Evolutionary conservation across 2,888 invertebrate species (phyloP).

Genomic region (Phrixothrix hirtus): DNA sequence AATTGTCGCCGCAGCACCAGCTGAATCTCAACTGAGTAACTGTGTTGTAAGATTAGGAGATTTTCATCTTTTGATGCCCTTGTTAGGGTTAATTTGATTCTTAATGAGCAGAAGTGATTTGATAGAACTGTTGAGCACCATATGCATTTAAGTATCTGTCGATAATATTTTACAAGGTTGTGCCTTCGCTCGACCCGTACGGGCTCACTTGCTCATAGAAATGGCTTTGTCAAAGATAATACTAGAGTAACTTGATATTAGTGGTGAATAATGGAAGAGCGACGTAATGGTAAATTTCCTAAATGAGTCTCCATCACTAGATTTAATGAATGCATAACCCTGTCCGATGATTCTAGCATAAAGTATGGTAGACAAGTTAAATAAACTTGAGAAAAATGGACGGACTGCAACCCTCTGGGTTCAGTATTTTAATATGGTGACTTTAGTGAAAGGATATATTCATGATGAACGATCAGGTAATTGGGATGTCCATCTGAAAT

Average conservation of each 20-base stretch:
- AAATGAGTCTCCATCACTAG: too few species aligned
- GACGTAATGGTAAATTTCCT: too few species aligned
- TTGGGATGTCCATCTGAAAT: too few species aligned
- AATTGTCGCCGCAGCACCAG: constrained; percentile 33
- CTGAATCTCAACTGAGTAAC: constrained; percentile 21
- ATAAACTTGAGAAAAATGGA: not conserved
- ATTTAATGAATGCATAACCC: too few species aligned
- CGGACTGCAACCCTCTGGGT: not conserved
- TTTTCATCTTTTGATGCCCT: constrained; percentile 45
- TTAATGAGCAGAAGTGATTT: constrained; percentile 47
- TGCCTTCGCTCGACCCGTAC: too few species aligned
- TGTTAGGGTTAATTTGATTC: constrained; percentile 40
- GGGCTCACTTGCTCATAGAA: too few species aligned
- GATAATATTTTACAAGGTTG: constrained; percentile 41
- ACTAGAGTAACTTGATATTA: too few species aligned
- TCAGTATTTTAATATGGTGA: not conserved
- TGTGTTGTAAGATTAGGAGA: constrained; percentile 41
- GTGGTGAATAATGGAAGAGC: too few species aligned
- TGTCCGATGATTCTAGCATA: too few species aligned
- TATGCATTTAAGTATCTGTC: constrained; percentile 39
- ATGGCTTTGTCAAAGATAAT: too few species aligned
- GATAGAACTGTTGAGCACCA: constrained; percentile 35
- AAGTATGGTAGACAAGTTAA: not conserved
- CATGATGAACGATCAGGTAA: constrained; percentile 1
- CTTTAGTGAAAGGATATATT: not conserved